Evolutionary conservation across 2,888 invertebrate genomes (phyloP).

Genomic region (Dryococelus australis): DNA sequence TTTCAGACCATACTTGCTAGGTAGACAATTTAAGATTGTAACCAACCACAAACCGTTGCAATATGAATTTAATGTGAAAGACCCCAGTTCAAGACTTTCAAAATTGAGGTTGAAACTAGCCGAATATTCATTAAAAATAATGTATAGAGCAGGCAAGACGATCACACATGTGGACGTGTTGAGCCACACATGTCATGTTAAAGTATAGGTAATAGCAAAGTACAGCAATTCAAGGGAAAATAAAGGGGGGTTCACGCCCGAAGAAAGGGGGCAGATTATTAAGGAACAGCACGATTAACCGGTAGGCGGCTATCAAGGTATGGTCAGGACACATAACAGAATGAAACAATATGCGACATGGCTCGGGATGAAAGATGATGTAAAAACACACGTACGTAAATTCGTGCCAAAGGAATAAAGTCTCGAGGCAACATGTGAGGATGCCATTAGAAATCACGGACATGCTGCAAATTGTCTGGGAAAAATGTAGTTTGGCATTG

Average conservation of each 20-base stretch:
- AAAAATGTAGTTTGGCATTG: neutral
- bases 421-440: neutral
- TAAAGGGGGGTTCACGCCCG: neutral
- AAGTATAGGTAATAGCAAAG: neutral
- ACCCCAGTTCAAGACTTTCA: constrained; percentile 48
- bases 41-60: constrained; percentile 55
- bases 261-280: neutral
- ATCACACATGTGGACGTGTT: constrained; percentile 53
- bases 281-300: neutral
- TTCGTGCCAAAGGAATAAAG: neutral
- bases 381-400: neutral
- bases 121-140: constrained; percentile 53
- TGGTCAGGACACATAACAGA: neutral
- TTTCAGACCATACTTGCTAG: constrained; percentile 48
- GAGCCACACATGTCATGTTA: neutral
- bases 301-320: constrained; percentile 27
- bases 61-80: constrained; percentile 53
- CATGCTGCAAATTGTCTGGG: neutral
- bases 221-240: neutral
- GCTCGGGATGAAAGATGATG: constrained; percentile 24
- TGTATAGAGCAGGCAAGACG: constrained; percentile 51
- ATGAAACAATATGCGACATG: neutral
- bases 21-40: constrained; percentile 53
- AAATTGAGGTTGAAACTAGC: constrained; percentile 36
- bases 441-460: neutral